A percentile compares a stretch with the other conserved stretches of the same genome.
These are phyloP conservation scores for Labeo calbasu DNA, from an alignment of 2,797 vertebrate species.

Conservation along the genomic window DNA sequence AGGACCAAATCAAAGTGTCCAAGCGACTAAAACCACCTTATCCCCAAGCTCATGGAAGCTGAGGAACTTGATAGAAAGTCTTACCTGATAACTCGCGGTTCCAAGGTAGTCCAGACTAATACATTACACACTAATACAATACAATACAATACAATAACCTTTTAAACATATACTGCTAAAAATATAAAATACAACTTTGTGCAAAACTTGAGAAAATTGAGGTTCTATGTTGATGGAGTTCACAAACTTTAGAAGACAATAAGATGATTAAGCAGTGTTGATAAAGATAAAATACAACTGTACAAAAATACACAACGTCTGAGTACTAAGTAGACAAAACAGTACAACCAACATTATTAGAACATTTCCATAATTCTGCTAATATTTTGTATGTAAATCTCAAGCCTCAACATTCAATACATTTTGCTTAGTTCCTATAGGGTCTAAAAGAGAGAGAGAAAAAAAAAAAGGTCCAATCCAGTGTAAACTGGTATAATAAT, in stretches of 20 bases:
- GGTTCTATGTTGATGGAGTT: not conserved
- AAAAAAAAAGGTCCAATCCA: not conserved
- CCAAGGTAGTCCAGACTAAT: slow-evolving; percentile 55
- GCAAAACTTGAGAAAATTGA: not conserved
- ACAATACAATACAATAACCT: not conserved
- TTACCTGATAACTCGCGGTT: slow-evolving; percentile 73
- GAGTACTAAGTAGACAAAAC: not conserved
- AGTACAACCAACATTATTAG: not conserved
- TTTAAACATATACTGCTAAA: not conserved
- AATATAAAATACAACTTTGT: not conserved
- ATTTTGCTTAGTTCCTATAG: not conserved
- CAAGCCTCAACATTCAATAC: not conserved
- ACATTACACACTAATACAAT: not conserved
- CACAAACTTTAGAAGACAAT: not conserved
- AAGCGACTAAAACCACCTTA: slow-evolving; percentile 2
- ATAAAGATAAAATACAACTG: not conserved
- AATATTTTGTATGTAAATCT: not conserved
- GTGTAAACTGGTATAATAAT: slow-evolving; percentile 7
- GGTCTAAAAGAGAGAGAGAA: not conserved
- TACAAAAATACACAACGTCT: not conserved
- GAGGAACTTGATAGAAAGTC: slow-evolving; percentile 60
- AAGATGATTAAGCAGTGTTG: not conserved
- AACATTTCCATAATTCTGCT: not conserved
- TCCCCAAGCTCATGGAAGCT: slow-evolving; percentile 42
- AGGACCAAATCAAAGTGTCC: slow-evolving; percentile 15